Evolutionary conservation across 2,888 invertebrate genomes (phyloP), one percentile per base, ranked within the genome.

Genomic region (Harmothoe impar): DNA sequence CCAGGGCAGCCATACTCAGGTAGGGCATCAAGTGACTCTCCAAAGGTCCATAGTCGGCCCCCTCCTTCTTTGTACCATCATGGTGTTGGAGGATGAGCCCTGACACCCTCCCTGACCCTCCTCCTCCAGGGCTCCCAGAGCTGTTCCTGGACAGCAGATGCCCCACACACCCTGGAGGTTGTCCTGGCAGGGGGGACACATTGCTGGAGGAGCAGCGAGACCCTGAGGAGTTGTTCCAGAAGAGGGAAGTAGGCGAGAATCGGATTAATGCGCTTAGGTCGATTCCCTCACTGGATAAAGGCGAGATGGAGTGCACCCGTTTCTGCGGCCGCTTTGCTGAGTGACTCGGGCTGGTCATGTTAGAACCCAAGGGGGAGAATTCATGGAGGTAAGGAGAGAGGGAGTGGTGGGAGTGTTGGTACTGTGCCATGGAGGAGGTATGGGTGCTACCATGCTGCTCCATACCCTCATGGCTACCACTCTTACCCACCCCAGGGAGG

Each of bases 191-290:
- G 7, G 94, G 94, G 23, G 95, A 94, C 1, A 93, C 94, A 89
- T 94, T 94, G 35, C 94, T 93, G 23, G 95, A 93, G 5, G 95
- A 94, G 72, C 94, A 94, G 77, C 93, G 92, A 0, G 94, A 94
- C 29, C 94, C 93, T 90, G 93, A 94, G 81, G 94, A 93, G 90
- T 93, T 93, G 90, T 93, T 93, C 86, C 86, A 86, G 12, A 94
- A 93, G 89, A 96, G 94, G 25, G 96, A 96, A 0, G 96, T 96
- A 29, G 96, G 96, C 0, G 96, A 96, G 78, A 94, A 94, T 51
- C 96, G 93, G 89, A 96, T 96, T 77, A 96, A 93, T 54, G 94
- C 94, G 90, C 95, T 95, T 89, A 96, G 93, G 92, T 96, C 96
- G 52, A 96, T 91, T 29, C 95, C 90, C 54, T 94, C 94, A 29